Percentiles rank a stretch among this genome's conserved stretches.
phyloP scores from a whole-genome alignment of 1,140 invertebrate species.

The Anadara kagoshimensis region DNA sequence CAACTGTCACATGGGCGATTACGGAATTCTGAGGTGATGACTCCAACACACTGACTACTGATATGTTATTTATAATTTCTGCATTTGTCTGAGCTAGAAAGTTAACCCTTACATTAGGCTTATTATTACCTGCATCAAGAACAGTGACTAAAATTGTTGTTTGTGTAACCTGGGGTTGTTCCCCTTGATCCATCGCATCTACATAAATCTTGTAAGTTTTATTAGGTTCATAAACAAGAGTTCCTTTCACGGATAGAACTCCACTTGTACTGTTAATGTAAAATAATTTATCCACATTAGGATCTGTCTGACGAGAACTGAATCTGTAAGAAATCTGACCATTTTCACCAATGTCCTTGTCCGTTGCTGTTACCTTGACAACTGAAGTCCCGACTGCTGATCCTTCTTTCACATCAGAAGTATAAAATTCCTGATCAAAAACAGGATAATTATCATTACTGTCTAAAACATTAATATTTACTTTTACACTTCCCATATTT shows the following conservation, averaged over 20 bases:
- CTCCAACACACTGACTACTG: constrained; percentile 56
- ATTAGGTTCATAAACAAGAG: constrained; percentile 46
- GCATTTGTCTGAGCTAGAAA: constrained; percentile 46
- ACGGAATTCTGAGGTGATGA: constrained; percentile 44
- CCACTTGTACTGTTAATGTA: constrained; percentile 63
- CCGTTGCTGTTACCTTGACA: constrained; percentile 86
- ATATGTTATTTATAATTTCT: constrained; percentile 45
- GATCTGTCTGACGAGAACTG: constrained; percentile 30
- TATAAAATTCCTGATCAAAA: constrained; percentile 76
- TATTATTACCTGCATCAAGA: constrained; percentile 94
- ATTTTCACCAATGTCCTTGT: constrained; percentile 80
- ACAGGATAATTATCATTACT: constrained; percentile 95
- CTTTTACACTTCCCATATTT: constrained; percentile 73
- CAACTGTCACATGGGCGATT: constrained; percentile 59
- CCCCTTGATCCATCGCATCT: constrained; percentile 73
- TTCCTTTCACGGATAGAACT: constrained; percentile 39
- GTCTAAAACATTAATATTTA: constrained; percentile 78
- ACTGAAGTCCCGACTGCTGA: constrained; percentile 82
- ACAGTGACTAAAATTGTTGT: constrained; percentile 80
- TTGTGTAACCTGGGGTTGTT: constrained; percentile 74
- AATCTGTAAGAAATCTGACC: constrained; percentile 33
- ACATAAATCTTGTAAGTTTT: constrained; percentile 67
- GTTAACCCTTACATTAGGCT: constrained; percentile 84
- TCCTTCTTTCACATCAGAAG: constrained; percentile 50
- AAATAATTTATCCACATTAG: constrained; percentile 38